Conservation (phyloP, 2,888 invertebrate genomes). For the Lasiommata megera region DNA sequence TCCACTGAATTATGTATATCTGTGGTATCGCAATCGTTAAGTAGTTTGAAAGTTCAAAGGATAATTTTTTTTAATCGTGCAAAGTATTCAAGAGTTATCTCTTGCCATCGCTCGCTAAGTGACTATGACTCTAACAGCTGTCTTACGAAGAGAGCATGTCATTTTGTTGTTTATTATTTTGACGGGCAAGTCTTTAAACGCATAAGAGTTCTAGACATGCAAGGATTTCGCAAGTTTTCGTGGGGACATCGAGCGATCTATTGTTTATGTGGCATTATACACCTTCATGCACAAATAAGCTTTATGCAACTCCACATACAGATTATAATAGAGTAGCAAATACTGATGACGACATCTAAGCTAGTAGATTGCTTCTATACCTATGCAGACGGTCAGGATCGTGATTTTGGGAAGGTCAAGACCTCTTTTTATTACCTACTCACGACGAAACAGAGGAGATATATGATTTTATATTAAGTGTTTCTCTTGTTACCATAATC, state of each 20-base stretch:
- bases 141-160: too few species aligned
- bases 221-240: slow-evolving; percentile 72
- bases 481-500: too few species aligned
- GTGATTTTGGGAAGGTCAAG: slow-evolving; percentile 61
- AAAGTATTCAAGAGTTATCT: too few species aligned
- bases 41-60: too few species aligned
- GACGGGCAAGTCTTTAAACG: background rate
- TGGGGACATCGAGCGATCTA: slow-evolving; percentile 66
- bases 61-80: too few species aligned
- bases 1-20: too few species aligned
- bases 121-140: too few species aligned
- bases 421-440: slow-evolving; percentile 22
- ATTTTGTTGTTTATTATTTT: too few species aligned
- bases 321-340: slow-evolving; percentile 6
- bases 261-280: slow-evolving; percentile 44
- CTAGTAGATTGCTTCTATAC: slow-evolving; percentile 13
- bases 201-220: slow-evolving; percentile 8
- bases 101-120: too few species aligned
- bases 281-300: slow-evolving; percentile 3
- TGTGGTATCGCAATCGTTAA: too few species aligned
- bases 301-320: slow-evolving; percentile 12
- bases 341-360: slow-evolving; percentile 4
- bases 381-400: slow-evolving; percentile 44
- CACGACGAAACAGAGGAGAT: too few species aligned
- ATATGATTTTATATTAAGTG: too few species aligned